Base-by-base conservation (phyloP, 2,113 vertebrate species). In the Danionella cerebrum region DNA sequence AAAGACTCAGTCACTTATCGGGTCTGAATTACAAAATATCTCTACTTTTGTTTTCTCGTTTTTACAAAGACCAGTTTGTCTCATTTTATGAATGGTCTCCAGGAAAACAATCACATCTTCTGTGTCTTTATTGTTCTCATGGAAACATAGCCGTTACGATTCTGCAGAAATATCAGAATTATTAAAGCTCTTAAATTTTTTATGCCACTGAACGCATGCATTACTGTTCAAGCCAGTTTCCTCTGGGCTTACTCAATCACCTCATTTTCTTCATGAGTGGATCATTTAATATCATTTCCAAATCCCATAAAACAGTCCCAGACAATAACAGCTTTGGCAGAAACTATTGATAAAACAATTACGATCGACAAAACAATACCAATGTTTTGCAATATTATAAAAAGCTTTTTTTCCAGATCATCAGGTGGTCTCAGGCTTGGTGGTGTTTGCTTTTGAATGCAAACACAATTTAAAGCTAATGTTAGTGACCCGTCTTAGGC, bases 291-390 rank as follows among this genome's bases (percentile, higher is more conserved):
- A 38, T 41, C 13, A 33, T 70, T 24, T 36, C 51, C 39, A 60
- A 60, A 1, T 54, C 59, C 6, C n/a, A 58, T 65, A 39, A 47
- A 59, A 59, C 16, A 41, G 25, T 10, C n/a, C 36, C 13, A 29
- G 72, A 55, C 62, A 39, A 63, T 66, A 57, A 66, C 38, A 52
- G n/a, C n/a, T n/a, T n/a, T 52, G 3, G 29, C 21, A 57, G 25
- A 57, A 70, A 62, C 51, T 70, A 62, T 70, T 35, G 72, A 64
- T 44, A 64, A 35, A 45, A 29, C 58, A 19, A 48, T 48, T 24
- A 29, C 12, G 11, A 64, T 45, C 21, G 57, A 65, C 59, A 19
- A 65, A 65, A 47, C 52, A 58, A 65, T 69, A 51, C 19, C 9
- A 11, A 35, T 10, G 13, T 62, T 58, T 41, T 54, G 45, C 42